Base-by-base conservation (phyloP, 2,888 invertebrate genomes). In the Alsophila aescularia region DNA sequence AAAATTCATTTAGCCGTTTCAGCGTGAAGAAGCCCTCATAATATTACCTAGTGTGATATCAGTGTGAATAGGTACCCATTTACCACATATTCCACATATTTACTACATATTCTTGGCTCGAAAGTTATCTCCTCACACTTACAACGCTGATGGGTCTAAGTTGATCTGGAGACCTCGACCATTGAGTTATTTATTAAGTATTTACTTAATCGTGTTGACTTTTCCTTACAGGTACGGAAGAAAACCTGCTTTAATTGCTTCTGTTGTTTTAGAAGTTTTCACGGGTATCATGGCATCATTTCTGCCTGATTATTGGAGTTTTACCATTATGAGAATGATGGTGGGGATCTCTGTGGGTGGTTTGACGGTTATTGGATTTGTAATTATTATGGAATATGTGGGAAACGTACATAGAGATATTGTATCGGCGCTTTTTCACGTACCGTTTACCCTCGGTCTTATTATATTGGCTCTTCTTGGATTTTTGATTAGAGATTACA, bases 341-440 rank as follows among this genome's bases (percentile, higher is more conserved):
- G 92, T 94, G 24, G 96, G 96, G 0, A 81, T 94, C 44, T 93
- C 96, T n/a, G 95, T 96, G 1, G 96, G 96, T 29, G 97, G 96
- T 13, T 94, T 95, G 0, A 94, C 95, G 95, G 94, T 96, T 12
- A 70, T 87, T 12, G 79, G 85, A 13, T 90, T 87, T 64, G 90
- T 91, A 2, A 83, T 95, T 7, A 79, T 94, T 0, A 94, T 94
- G 94, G 95, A 95, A 77, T 90, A 93, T 49, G 90, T 94, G 41
- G 95, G 94, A 12, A 83, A 73, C 2, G 73, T 70, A n/a, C 83
- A 86, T 59, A 85, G 93, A 62, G 92, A 92, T 49, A 40, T 81
- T 1, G 87, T 94, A 31, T 93, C 93, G 0, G 93, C 94, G 7
- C 70, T 94, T 0, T 95, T 93, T 72, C 95, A 95, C 41, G 66